Percentiles rank a stretch among this genome's conserved stretches.
Conservation (phyloP, 2,888 invertebrate species). For the Tanaodytes sp. region DNA sequence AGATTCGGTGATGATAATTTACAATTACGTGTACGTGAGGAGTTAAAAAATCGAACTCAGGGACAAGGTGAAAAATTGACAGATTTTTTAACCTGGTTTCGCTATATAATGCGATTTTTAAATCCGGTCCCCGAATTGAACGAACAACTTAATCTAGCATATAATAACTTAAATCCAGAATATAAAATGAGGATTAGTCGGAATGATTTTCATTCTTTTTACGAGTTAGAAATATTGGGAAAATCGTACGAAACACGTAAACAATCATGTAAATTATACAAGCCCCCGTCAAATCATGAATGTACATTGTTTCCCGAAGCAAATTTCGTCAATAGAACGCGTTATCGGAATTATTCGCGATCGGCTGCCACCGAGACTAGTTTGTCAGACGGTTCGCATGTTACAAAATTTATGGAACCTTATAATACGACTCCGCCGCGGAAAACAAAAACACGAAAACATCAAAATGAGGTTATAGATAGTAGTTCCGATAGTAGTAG, state of each 20-base stretch:
- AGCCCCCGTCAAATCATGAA: background rate
- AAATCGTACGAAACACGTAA: slow-evolving; percentile 4
- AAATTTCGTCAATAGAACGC: background rate
- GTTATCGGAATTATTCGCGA: too few species aligned
- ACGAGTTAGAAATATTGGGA: slow-evolving; percentile 11
- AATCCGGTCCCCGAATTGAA: background rate
- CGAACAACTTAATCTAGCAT: slow-evolving; percentile 10
- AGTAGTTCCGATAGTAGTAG: too few species aligned
- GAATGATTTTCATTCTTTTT: background rate
- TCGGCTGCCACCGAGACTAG: too few species aligned
- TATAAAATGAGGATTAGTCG: slow-evolving; percentile 5
- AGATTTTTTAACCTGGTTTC: slow-evolving; percentile 3
- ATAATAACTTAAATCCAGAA: slow-evolving; percentile 18
- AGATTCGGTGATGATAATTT: slow-evolving; percentile 25
- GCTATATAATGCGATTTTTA: slow-evolving; percentile 18
- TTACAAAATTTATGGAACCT: too few species aligned
- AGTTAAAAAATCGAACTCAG: slow-evolving; percentile 3
- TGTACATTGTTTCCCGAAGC: background rate
- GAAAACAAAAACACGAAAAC: too few species aligned
- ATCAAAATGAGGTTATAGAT: too few species aligned
- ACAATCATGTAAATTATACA: background rate
- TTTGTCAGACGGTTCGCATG: too few species aligned
- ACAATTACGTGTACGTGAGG: slow-evolving; percentile 5
- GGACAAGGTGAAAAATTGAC: background rate
- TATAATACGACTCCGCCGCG: too few species aligned